Evolutionary conservation across 2,113 vertebrate species (phyloP).

Genomic region (Tonatia bakeri): DNA sequence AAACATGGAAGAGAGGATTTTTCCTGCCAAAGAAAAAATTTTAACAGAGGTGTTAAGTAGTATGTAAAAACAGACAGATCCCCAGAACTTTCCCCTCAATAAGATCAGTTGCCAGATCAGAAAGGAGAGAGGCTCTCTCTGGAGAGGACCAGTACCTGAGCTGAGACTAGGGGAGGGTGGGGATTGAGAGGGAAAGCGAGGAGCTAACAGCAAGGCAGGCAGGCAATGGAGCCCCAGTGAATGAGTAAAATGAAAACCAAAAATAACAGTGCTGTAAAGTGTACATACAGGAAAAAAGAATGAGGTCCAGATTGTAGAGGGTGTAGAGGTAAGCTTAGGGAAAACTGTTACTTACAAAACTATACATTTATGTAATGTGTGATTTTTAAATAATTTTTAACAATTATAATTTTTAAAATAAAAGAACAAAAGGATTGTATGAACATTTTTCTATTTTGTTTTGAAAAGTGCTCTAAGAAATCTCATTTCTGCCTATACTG

Average conservation of each 20-base stretch:
- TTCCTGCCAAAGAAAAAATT: neutral
- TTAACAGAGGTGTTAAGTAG: neutral
- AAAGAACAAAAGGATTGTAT: neutral
- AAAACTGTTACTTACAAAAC: neutral
- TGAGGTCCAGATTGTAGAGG: neutral
- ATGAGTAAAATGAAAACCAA: neutral
- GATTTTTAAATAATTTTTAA: neutral
- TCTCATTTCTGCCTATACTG: neutral
- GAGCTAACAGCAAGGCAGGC: neutral
- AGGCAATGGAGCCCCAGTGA: neutral
- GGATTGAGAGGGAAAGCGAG: no score
- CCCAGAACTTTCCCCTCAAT: neutral
- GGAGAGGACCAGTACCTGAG: neutral
- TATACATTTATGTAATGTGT: neutral
- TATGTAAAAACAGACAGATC: neutral
- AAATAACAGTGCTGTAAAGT: neutral
- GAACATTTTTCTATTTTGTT: neutral
- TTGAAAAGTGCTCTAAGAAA: conserved; percentile 22
- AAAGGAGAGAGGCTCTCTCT: neutral
- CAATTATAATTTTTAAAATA: neutral
- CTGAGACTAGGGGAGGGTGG: neutral
- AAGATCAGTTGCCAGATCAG: neutral
- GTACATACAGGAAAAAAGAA: neutral
- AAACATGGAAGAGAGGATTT: neutral
- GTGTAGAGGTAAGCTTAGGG: neutral